Conservation (phyloP, 2,113 vertebrate species). For the Trematocara variabile region DNA sequence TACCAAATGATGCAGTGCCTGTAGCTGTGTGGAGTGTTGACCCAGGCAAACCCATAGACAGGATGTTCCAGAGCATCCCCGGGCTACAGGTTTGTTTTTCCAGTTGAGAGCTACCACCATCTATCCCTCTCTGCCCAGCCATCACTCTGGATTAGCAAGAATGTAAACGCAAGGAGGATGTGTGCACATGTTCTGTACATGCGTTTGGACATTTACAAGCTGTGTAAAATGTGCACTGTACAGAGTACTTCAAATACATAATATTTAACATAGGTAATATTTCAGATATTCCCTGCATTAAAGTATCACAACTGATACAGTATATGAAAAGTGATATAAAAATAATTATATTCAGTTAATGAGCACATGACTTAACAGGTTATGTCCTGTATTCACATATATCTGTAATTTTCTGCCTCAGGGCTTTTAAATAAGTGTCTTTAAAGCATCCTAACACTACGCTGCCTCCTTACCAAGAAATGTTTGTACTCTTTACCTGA, state of each 20-base stretch:
- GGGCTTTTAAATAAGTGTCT: neutral
- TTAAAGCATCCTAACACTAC: neutral
- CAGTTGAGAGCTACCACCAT: slow-evolving; percentile 19
- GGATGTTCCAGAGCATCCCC: slow-evolving; percentile 48
- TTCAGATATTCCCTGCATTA: neutral
- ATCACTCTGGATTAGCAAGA: slow-evolving; percentile 37
- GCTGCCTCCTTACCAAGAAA: slow-evolving; percentile 14
- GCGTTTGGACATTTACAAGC: neutral
- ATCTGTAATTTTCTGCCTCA: neutral
- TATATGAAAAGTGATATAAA: too few relatives aligned
- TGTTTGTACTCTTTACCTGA: slow-evolving; percentile 43
- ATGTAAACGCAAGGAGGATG: slow-evolving; percentile 59
- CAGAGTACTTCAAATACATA: neutral
- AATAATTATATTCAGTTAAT: neutral
- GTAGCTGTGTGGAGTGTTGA: slow-evolving; percentile 51
- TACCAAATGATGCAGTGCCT: slow-evolving; percentile 14
- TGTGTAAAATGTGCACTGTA: neutral
- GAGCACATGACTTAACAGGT: neutral
- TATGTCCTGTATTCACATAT: neutral
- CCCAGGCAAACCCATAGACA: slow-evolving; percentile 38
- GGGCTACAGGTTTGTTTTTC: slow-evolving; percentile 66
- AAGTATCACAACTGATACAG: neutral
- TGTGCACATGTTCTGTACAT: neutral
- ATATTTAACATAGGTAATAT: neutral
- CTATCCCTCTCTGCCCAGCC: neutral